A percentile compares a stretch with the other conserved stretches of the same genome.
Conservation (phyloP, 2,888 invertebrate genomes). For the Teleiodes luculella region DNA sequence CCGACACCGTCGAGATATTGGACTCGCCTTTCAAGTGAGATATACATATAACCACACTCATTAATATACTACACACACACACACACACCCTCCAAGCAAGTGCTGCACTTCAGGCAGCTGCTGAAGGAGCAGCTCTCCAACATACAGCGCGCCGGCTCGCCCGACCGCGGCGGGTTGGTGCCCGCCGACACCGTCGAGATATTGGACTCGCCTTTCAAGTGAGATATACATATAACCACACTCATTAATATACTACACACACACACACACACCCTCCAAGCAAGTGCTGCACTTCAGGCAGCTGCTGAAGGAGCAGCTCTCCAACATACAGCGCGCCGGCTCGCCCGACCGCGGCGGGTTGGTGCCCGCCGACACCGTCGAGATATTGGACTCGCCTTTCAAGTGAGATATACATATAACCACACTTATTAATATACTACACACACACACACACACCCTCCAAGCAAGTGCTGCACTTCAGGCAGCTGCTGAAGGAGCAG, state of each 20-base stretch:
- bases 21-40: slow-evolving; percentile 67
- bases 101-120: slow-evolving; percentile 58
- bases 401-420: no score
- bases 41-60: no score
- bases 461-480: no score
- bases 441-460: no score
- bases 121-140: slow-evolving; percentile 54
- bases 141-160: slow-evolving; percentile 41
- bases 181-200: slow-evolving; percentile 58
- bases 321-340: slow-evolving; percentile 43
- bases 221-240: slow-evolving; percentile 27
- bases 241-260: no score
- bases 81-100: slow-evolving; percentile 66
- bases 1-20: slow-evolving; percentile 56
- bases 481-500: no score
- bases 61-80: no score
- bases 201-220: slow-evolving; percentile 67
- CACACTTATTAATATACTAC: no score
- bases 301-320: no score
- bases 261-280: no score
- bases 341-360: slow-evolving; percentile 44
- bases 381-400: slow-evolving; percentile 63
- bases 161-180: slow-evolving; percentile 46
- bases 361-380: slow-evolving; percentile 53
- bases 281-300: no score